Base-by-base conservation (phyloP, 2,888 invertebrate genomes). In the Melanotus villosus region DNA sequence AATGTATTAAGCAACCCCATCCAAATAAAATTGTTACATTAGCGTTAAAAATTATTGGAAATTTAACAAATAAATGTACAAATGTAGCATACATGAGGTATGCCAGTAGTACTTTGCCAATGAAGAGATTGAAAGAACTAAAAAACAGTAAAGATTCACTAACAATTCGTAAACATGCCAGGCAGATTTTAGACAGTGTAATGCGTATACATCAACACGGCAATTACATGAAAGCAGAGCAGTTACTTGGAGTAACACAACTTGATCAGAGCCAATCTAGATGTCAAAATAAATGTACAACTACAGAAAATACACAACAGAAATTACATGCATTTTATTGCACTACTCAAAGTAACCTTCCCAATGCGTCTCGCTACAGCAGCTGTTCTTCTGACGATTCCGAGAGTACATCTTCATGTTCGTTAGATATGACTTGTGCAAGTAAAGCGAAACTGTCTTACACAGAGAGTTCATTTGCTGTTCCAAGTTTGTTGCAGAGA, bases 21-120 rank as follows among this genome's bases (percentile, higher is more conserved):
- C 32, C 67, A 9, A 26, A 54, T 10, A 54, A 45, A 16, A 67
- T 67, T 14, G 47, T 62, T 7, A 36, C 38, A 18, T 47, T 67
- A 18, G 67, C 62, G 5, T n/a, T 67, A 10, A 62, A 56, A 62
- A 36, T 67, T 14, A 19, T 67, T 4, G 19, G 9, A 9, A 19
- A 16, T 1, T 32, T 67, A 2, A 65, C 65, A n/a, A 38, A 26
- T 9, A 26, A 38, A 4, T 30, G 32, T 1, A n/a, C 50, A 0
- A 45, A 58, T 32, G 7, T 59, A 16, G 2, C 26, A 1, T 59
- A 65, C 18, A 26, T 58, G 14, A 18, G 47, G 18, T 14, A 65
- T 14, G 9, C 56, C 10, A 23, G 41, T 4, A 34, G n/a, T n/a
- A 16, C 26, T 10, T 0, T 64, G 12, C 64, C 64, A 3, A 2